Evolutionary conservation across 2,113 vertebrate genomes (phyloP).

Genomic region (Xenopus laevis): DNA sequence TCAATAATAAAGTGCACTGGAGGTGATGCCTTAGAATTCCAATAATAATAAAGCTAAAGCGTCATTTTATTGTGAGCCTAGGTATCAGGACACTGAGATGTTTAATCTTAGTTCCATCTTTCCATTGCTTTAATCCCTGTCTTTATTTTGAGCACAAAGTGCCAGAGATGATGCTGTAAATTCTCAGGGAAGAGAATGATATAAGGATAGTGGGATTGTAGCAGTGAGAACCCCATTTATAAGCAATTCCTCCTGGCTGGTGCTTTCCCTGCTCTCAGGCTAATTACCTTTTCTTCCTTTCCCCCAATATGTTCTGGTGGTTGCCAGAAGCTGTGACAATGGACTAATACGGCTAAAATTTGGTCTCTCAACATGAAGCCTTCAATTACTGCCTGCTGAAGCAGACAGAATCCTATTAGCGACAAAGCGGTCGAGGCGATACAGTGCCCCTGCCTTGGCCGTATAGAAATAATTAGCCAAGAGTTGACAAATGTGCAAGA

Average conservation of each 20-base stretch:
- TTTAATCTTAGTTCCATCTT: too few relatives aligned
- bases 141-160: too few relatives aligned
- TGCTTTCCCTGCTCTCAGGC: constrained; percentile 22
- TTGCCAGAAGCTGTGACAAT: constrained; percentile 68
- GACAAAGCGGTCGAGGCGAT: constrained; percentile 70
- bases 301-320: constrained; percentile 58
- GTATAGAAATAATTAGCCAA: constrained; percentile 82
- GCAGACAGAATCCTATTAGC: constrained; percentile 90
- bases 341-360: constrained; percentile 66
- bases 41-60: too few relatives aligned
- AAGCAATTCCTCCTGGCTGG: neutral
- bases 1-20: too few relatives aligned
- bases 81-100: too few relatives aligned
- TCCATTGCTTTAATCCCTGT: too few relatives aligned
- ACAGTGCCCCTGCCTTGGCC: constrained; percentile 74
- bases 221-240: neutral
- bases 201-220: too few relatives aligned
- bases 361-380: constrained; percentile 69
- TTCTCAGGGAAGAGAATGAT: too few relatives aligned
- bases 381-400: constrained; percentile 88
- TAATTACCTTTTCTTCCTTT: constrained; percentile 56
- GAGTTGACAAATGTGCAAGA: constrained; percentile 75
- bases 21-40: too few relatives aligned
- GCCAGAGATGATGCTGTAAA: too few relatives aligned
- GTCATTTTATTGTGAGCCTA: too few relatives aligned